Evolutionary conservation across 2,888 invertebrate species (phyloP), one percentile per base, ranked within the genome.

Genomic region (Phragmatobia fuliginosa): DNA sequence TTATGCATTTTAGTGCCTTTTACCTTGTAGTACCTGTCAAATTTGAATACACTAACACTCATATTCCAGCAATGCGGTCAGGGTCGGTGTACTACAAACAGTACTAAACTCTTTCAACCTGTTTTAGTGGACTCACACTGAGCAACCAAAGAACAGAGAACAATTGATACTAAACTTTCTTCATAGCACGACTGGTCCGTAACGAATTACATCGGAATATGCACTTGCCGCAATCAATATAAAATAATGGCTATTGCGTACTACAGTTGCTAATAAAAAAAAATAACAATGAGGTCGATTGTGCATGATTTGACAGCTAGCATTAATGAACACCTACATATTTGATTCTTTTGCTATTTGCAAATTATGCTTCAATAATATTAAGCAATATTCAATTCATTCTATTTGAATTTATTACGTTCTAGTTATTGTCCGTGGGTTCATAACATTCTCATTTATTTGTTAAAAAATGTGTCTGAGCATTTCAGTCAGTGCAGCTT

Each of bases 101-200:
- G 25, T 52, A 52, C 11, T 25, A n/a, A 25, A 25, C 14, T 11
- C 0, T 52, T 52, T 25, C 4, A 38, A 11, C 21, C n/a, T 5
- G 36, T 62, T 62, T n/a, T 66, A 66, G 52, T 38, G 58, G 62
- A 68, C 74, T 67, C 21, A 72, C 70, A 66, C 16, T 16, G n/a
- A 45, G 52, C 31, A 59, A 64, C 77, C 72, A 75, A 45, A 61
- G 14, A 45, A 61, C 77, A 74, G 75, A 72, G 72, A 76, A 66
- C 71, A 72, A 60, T 79, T 84, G 84, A 78, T 79, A 87, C 56
- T 16, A 28, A 56, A 56, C 88, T 90, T 88, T 88, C 89, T 82
- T 90, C 73, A 76, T 32, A 59, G 71, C 81, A 75, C 81, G 80
- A 80, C 68, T 68, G 66, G 66, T 67, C 78, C 83, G 82, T 83